These are phyloP conservation scores for Charina bottae DNA, from an alignment of 2,113 vertebrate genomes.

Conservation along the genomic window DNA sequence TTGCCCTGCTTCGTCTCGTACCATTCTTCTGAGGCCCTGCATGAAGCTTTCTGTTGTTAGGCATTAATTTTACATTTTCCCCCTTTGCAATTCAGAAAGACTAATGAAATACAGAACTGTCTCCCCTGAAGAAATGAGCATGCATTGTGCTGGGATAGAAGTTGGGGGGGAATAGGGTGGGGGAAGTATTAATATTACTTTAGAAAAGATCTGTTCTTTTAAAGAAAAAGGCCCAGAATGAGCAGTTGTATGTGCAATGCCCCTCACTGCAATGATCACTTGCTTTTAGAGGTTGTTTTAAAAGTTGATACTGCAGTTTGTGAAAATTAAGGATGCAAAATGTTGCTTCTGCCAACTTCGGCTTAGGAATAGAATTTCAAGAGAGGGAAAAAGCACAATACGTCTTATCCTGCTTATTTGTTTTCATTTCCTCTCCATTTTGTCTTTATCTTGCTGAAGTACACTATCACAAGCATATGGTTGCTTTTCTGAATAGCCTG, in stretches of 20 bases:
- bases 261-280: constrained; percentile 36
- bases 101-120: constrained; percentile 71
- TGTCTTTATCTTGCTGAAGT: constrained; percentile 35
- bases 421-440: constrained; percentile 9
- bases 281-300: constrained; percentile 59
- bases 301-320: constrained; percentile 30
- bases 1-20: constrained; percentile 62
- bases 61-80: constrained; percentile 67
- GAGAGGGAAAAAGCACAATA: neutral
- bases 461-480: constrained; percentile 30
- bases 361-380: constrained; percentile 66
- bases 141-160: constrained; percentile 50
- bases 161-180: neutral
- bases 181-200: constrained; percentile 28
- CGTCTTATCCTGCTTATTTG: constrained; percentile 8
- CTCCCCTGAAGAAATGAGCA: constrained; percentile 63
- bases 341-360: constrained; percentile 56
- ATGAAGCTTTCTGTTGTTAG: constrained; percentile 67
- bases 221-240: neutral
- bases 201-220: constrained; percentile 21
- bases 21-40: constrained; percentile 58
- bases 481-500: constrained; percentile 31
- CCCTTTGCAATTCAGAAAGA: constrained; percentile 47
- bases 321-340: constrained; percentile 67
- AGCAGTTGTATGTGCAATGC: constrained; percentile 46